A percentile compares a stretch with the other conserved stretches of the same genome.
Evolutionary conservation across 2,888 invertebrate genomes (phyloP).

Genomic region (Orchesella flavescens): DNA sequence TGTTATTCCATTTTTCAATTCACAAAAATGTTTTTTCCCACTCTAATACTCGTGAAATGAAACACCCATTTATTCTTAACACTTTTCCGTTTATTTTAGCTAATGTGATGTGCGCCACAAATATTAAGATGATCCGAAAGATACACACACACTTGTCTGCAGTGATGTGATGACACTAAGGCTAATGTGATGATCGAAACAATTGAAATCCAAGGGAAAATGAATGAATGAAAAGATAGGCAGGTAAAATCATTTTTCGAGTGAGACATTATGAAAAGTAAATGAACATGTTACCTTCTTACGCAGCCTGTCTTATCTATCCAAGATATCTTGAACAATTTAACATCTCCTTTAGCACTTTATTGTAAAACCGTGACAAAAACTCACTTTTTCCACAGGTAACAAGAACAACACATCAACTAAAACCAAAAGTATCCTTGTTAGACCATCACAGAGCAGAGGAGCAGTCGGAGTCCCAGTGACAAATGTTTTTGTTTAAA

Average conservation of each 20-base stretch:
- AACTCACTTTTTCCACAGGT: slow-evolving; percentile 14
- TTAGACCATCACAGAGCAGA: background rate
- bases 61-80: slow-evolving; percentile 37
- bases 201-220: background rate
- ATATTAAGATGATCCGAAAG: background rate
- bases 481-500: slow-evolving; percentile 49
- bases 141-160: slow-evolving; percentile 16
- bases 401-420: slow-evolving; percentile 9
- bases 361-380: slow-evolving; percentile 62
- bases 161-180: too few species aligned
- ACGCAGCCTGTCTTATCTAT: slow-evolving; percentile 37
- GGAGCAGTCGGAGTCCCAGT: too few species aligned
- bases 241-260: background rate
- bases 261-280: background rate
- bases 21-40: slow-evolving; percentile 31
- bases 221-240: slow-evolving; percentile 41
- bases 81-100: slow-evolving; percentile 31
- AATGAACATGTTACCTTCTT: slow-evolving; percentile 30
- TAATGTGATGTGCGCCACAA: slow-evolving; percentile 10
- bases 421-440: background rate
- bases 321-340: too few species aligned
- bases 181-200: background rate
- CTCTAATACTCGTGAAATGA: background rate
- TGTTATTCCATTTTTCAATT: slow-evolving; percentile 23
- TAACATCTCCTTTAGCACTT: slow-evolving; percentile 51